Base-by-base conservation (phyloP, 1,140 invertebrate species). In the Bombus superbus region DNA sequence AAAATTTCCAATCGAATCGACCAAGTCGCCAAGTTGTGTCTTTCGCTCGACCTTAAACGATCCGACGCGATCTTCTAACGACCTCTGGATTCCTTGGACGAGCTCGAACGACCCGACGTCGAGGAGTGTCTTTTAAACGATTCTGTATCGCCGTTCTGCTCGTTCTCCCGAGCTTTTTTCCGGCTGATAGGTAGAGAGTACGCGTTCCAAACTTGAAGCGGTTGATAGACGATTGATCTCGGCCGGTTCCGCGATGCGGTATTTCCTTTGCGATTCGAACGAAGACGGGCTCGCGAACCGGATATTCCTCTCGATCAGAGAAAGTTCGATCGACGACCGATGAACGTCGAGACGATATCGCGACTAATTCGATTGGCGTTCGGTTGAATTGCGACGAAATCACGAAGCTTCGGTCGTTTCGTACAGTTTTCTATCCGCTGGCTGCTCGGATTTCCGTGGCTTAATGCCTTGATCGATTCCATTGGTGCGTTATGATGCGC, bases 381-480 rank as follows among this genome's bases (percentile, higher is more conserved):
- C 35, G 53, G 35, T 40, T 38, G 32, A 77, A 77, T 77, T 38
- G 28, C 15, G 15, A 22, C 57, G 38, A 40, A 59, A 62, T 77
- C 35, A 62, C 38, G 35, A 32, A 18, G 38, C 28, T 2, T 3
- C 53, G 38, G 8, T 11, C 18, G 68, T 72, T 40, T 47, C 25
- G 35, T 11, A 18, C 8, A 38, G 28, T 62, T 74, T 73, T 82
- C 40, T 42, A 47, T 72, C 38, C 9, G 10, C 18, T 11, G 53
- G 38, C 28, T 32, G 38, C 59, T 25, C 76, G 40, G 18, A 79
- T 79, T 79, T 42, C 4, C n/a, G 8, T 71, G 35, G 35, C 38
- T 81, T 57, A 81, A 71, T 44, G 66, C 78, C 42, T 64, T 32
- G 76, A 78, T 78, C 76, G 42, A 66, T 78, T 72, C 32, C 77